A percentile compares a stretch with the other conserved stretches of the same genome.
phyloP scores from a whole-genome alignment of 2,113 vertebrate species.

The Saiga tatarica region DNA sequence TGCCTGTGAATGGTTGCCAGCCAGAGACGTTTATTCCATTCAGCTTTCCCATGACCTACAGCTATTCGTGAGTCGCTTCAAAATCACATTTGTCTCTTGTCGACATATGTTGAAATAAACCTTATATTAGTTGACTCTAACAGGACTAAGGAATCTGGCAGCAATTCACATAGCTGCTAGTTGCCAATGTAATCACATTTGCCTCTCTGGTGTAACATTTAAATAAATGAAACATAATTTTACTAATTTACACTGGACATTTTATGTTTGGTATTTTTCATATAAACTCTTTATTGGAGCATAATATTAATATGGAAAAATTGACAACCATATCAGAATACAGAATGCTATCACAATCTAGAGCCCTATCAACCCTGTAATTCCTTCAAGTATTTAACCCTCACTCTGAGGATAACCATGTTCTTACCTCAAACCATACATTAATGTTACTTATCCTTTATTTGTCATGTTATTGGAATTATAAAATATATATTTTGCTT shows the following conservation, averaged over 20 bases:
- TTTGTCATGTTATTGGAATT: not conserved
- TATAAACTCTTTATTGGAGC: not conserved
- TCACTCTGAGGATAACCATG: not conserved
- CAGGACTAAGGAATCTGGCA: not conserved
- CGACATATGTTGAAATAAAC: not conserved
- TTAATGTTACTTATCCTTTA: not conserved
- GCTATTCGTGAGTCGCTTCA: not conserved
- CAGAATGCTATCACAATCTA: not conserved
- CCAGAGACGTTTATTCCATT: not conserved
- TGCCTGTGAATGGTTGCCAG: not conserved
- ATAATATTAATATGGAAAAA: not conserved
- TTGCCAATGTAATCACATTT: not conserved
- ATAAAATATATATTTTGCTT: not conserved
- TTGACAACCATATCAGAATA: not conserved
- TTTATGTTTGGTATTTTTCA: not conserved
- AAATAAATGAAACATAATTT: constrained; percentile 8
- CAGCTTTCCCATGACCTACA: not conserved
- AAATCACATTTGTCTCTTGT: not conserved
- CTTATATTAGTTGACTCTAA: not conserved
- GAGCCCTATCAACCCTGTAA: accelerated
- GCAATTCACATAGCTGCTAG: not conserved
- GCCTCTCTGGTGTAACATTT: not conserved
- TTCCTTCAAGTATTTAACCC: not conserved
- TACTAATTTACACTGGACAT: not conserved
- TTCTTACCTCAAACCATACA: not conserved